A percentile compares a stretch with the other conserved stretches of the same genome.
Conservation (phyloP, 1,140 invertebrate genomes). For the Pseudoatta argentina region DNA sequence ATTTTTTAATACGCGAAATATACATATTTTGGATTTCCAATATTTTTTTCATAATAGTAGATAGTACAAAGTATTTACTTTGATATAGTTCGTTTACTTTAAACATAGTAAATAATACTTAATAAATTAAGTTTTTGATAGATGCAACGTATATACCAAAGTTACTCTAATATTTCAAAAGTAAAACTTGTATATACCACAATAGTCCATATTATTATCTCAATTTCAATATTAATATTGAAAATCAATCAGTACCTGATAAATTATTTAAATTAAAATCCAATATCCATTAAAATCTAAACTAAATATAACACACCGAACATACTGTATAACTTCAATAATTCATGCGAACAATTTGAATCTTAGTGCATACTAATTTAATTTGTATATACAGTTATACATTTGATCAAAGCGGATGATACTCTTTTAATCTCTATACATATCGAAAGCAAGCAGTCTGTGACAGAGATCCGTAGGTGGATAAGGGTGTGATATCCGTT, state of each 20-base stretch:
- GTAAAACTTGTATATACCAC: not conserved
- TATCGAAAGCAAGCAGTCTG: not conserved
- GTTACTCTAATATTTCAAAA: slow-evolving; percentile 5
- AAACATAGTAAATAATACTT: too few relatives aligned
- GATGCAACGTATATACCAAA: too few relatives aligned
- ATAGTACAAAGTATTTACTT: too few relatives aligned
- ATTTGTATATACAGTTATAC: slow-evolving; percentile 2
- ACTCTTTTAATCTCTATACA: not conserved
- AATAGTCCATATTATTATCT: slow-evolving; percentile 23
- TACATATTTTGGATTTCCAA: too few relatives aligned
- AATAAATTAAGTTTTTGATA: too few relatives aligned
- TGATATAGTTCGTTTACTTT: too few relatives aligned
- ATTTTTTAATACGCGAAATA: too few relatives aligned
- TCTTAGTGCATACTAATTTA: slow-evolving; percentile 27
- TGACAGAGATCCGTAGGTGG: not conserved
- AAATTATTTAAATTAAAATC: slow-evolving; percentile 44
- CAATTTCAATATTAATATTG: slow-evolving; percentile 37
- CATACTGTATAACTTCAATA: not conserved
- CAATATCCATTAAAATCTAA: slow-evolving; percentile 33
- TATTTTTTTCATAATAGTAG: too few relatives aligned
- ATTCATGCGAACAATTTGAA: not conserved
- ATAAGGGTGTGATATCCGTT: not conserved
- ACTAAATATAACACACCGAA: slow-evolving; percentile 6
- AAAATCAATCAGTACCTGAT: slow-evolving; percentile 30
- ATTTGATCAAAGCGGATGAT: slow-evolving; percentile 6